Percentiles rank a stretch among this genome's conserved stretches.
Evolutionary conservation across 2,797 vertebrate species (phyloP).

Genomic region (Crocidura indochinensis): DNA sequence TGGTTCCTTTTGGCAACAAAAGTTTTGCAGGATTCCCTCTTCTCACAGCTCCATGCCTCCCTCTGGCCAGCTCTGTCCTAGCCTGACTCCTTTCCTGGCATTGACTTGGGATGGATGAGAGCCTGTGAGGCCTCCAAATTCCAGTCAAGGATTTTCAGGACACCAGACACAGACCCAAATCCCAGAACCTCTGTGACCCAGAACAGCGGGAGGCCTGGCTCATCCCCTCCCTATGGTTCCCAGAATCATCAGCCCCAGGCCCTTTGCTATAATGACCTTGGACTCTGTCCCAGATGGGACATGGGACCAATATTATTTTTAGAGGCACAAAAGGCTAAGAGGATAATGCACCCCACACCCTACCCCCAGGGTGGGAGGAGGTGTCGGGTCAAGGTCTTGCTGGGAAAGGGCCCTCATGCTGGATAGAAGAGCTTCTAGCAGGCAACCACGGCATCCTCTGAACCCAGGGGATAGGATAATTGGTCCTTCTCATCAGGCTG

Average conservation of each 20-base stretch:
- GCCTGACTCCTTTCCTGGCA: conserved; percentile 1
- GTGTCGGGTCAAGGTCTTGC: conserved; percentile 59
- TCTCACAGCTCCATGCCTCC: background rate
- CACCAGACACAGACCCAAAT: background rate
- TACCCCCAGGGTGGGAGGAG: conserved; percentile 37
- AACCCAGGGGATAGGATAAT: background rate
- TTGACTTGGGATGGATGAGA: background rate
- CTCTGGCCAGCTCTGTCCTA: background rate
- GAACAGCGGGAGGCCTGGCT: background rate
- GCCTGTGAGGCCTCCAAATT: conserved; percentile 3
- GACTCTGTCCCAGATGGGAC: background rate
- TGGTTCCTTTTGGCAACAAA: too few species aligned
- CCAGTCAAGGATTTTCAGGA: background rate
- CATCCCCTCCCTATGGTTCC: conserved; percentile 51
- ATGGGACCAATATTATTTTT: conserved; percentile 74
- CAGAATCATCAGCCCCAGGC: conserved; percentile 61
- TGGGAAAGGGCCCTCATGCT: conserved; percentile 49
- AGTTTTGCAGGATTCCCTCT: too few species aligned
- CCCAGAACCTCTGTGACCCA: conserved; percentile 64
- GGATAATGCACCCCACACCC: conserved; percentile 43
- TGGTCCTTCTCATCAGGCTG: background rate
- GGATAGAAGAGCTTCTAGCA: background rate
- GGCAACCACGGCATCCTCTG: background rate
- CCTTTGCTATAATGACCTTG: conserved; percentile 29
- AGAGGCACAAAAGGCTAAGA: conserved; percentile 74